Percentiles rank a stretch among this genome's conserved stretches.
These are phyloP conservation scores for Troilus luridus DNA, from an alignment of 2,888 invertebrate genomes.

Conservation along the genomic window DNA sequence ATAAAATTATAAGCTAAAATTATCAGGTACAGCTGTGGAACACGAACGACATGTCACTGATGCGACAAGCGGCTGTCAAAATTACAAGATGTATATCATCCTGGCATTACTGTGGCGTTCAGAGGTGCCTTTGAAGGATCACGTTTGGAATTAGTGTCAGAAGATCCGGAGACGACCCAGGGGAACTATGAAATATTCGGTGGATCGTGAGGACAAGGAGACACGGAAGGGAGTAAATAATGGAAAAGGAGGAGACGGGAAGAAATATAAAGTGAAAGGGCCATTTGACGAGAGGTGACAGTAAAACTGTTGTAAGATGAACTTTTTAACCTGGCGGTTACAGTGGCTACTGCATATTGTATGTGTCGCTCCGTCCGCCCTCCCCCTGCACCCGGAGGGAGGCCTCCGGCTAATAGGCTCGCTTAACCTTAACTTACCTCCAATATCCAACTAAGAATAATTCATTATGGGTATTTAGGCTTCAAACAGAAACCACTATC, in stretches of 20 bases:
- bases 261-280: slow-evolving; percentile 38
- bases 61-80: too few species aligned
- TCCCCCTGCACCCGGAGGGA: background rate
- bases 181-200: slow-evolving; percentile 46
- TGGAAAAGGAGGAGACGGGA: slow-evolving; percentile 20
- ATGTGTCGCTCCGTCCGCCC: background rate
- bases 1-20: too few species aligned
- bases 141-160: slow-evolving; percentile 48
- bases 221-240: slow-evolving; percentile 10
- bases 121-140: slow-evolving; percentile 18
- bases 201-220: slow-evolving; percentile 1
- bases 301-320: slow-evolving; percentile 39
- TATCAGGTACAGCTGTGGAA: too few species aligned
- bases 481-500: too few species aligned
- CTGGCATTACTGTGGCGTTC: background rate
- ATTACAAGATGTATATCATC: background rate
- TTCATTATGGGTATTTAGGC: too few species aligned
- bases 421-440: too few species aligned
- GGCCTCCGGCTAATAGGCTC: too few species aligned
- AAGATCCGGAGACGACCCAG: background rate
- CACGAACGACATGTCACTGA: too few species aligned
- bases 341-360: slow-evolving; percentile 23
- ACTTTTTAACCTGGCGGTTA: slow-evolving; percentile 42
- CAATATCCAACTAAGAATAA: too few species aligned
- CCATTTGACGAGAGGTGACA: slow-evolving; percentile 39